Evolutionary conservation across 2,797 vertebrate species (phyloP), one percentile per base, ranked within the genome.

Genomic region (Lindbergichthys nudifrons): DNA sequence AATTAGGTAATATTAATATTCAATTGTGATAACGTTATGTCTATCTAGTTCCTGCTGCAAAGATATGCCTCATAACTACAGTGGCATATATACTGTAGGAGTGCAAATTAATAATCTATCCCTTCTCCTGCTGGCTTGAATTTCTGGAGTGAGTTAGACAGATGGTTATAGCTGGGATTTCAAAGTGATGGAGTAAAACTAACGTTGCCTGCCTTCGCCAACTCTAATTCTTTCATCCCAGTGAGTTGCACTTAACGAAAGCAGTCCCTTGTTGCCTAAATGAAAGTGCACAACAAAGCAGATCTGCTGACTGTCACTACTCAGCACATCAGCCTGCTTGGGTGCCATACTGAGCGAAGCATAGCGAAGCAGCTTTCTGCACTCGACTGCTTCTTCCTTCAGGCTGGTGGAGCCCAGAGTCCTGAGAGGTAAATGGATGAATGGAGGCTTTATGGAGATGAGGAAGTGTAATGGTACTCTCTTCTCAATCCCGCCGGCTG

Each of bases 371-470:
- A 82, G 90, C 86, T 85, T 88, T 92, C 88, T 73, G 88, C 86
- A 89, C 88, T 85, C 83, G 32, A 84, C 89, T 87, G 89, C 91
- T 90, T 91, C 90, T 89, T 93, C 88, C 89, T 89, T 68, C 58
- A 68, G 87, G 90, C 90, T 86, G 84, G 80, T 80, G 87, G 84
- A 89, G 86, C 81, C 80, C 77, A 62, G 75, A 86, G 88, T 92
- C 87, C 90, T 91, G 86, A 92, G 92, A 92, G 90, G 90, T 92
- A 89, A 91, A 89, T 91, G 92, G 90, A 92, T 93, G 91, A 95
- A 95, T 93, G 88, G 86, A 82, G 87, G 88, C 90, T 90, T 93
- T 93, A 94, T 95, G 90, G 91, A 90, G 90, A 92, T 92, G 93
- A 93, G 82, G 88, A 90, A 92, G 87, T 84, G 86, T 92, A 93